Evolutionary conservation across 2,888 invertebrate genomes (phyloP), one percentile per base, ranked within the genome.

Genomic region (Flexamia atlantica): DNA sequence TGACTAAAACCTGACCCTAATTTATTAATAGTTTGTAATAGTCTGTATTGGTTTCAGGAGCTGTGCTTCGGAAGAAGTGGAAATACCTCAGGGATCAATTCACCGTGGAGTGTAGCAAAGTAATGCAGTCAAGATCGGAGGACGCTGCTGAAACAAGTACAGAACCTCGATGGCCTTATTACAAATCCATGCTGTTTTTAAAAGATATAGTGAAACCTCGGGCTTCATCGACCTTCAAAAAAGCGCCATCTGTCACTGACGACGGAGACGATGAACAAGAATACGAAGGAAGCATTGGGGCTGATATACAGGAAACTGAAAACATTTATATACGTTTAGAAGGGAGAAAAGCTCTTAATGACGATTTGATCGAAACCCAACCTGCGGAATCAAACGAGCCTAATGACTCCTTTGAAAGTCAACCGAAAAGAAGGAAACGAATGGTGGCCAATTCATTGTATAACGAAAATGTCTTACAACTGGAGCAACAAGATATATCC

Each of bases 1-100:
- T 60, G 64, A 79, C 83, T 80, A 79, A 80, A 60, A 80, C 80
- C 80, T 83, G 79, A 83, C 79, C 42, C 40, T 80, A 79, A 83
- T 74, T 36, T 23, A 9, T 7, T 23, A 42, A 3, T 5, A 23
- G 7, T 23, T 23, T 25, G 60, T 83, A 68, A 32, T 46, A 53
- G n/a, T 83, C 53, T 23, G 36, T 42, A 53, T 83, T 83, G 17
- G 42, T 68, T 83, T 64, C 68, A 83, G 64, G 30, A 83, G 80
- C 30, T 83, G n/a, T n/a, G n/a, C n/a, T n/a, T n/a, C n/a, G n/a
- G n/a, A n/a, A n/a, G n/a, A n/a, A n/a, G n/a, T n/a, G 60, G 68
- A 80, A 83, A 68, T 83, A 83, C 50, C 40, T 83, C 9, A 14
- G 79, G 23, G 83, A 83, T 30, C 79, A 79, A 42, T 83, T 83